Percentiles rank a stretch among this genome's conserved stretches.
These are phyloP conservation scores for Blastomussa wellsi DNA, from an alignment of 92 coral and sea anemone genomes.

Conservation along the genomic window DNA sequence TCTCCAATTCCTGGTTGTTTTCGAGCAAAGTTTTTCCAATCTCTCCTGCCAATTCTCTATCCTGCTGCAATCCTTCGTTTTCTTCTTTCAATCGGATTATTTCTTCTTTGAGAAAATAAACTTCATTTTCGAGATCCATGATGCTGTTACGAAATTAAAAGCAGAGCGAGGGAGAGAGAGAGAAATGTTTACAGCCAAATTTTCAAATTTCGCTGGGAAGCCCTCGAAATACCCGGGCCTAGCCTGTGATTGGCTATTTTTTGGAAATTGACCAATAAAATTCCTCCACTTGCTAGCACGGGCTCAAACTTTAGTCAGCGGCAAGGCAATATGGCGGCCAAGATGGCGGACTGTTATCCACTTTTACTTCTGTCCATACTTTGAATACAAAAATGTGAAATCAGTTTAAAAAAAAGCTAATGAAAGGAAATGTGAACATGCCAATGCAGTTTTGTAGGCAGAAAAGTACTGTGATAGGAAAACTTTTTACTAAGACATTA, in stretches of 20 bases:
- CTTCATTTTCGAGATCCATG: slow-evolving; percentile 34
- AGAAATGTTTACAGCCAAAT: not conserved
- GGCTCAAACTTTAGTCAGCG: slow-evolving; percentile 22
- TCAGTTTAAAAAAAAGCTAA: not conserved
- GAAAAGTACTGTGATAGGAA: not conserved
- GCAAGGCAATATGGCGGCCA: slow-evolving; percentile 23
- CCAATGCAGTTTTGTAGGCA: slow-evolving; percentile 5
- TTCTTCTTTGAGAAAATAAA: slow-evolving; percentile 33
- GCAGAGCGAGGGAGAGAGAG: not conserved
- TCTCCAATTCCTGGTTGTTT: slow-evolving; percentile 81
- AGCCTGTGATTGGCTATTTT: slow-evolving; percentile 36
- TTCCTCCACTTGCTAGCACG: not conserved
- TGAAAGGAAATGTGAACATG: not conserved
- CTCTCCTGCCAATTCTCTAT: slow-evolving; percentile 82
- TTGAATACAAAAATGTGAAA: not conserved
- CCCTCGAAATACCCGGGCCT: no score
- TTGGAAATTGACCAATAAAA: slow-evolving; percentile 20
- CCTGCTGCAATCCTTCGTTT: slow-evolving; percentile 56
- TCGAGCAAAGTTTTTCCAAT: slow-evolving; percentile 84
- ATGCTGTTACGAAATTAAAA: not conserved
- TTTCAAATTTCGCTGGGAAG: slow-evolving; percentile 28
- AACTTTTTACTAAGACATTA: not conserved
- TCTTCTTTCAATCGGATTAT: slow-evolving; percentile 58
- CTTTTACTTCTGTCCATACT: not conserved
- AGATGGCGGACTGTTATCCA: not conserved